phyloP scores from a whole-genome alignment of 2,888 invertebrate species.

The Arctia plantaginis region DNA sequence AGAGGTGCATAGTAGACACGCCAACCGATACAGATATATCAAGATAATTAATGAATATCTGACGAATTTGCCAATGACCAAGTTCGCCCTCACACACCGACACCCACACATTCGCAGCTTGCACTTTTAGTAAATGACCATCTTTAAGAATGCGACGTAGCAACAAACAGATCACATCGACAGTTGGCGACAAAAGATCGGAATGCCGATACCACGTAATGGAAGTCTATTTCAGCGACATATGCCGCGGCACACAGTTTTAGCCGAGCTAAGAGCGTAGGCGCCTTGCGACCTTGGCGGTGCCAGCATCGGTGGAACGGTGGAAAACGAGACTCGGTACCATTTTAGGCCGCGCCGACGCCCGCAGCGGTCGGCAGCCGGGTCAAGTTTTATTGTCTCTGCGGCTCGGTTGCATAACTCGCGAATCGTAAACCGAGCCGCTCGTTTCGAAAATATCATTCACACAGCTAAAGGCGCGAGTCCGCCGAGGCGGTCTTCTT shows the following conservation, averaged over 20 bases:
- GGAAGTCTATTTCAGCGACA: conserved; percentile 80
- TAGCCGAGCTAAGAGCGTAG: conserved; percentile 81
- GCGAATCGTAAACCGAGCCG: conserved; percentile 63
- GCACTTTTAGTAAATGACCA: conserved; percentile 63
- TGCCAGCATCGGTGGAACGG: conserved; percentile 75
- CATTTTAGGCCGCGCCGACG: conserved; percentile 83
- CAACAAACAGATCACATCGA: conserved; percentile 65
- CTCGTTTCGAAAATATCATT: conserved; percentile 77
- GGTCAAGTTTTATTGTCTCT: conserved; percentile 85
- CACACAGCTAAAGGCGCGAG: conserved; percentile 50
- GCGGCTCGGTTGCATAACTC: conserved; percentile 80
- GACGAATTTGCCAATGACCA: conserved; percentile 45
- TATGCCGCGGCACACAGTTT: conserved; percentile 77
- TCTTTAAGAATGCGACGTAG: conserved; percentile 63
- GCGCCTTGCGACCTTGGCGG: conserved; percentile 82
- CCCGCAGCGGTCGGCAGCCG: conserved; percentile 71
- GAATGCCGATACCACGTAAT: conserved; percentile 79
- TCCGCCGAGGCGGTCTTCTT: conserved; percentile 62
- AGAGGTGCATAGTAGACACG: conserved; percentile 59
- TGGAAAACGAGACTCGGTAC: conserved; percentile 82
- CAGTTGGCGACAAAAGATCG: conserved; percentile 77
- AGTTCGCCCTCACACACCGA: conserved; percentile 35
- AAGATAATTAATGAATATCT: conserved; percentile 58
- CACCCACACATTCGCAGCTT: conserved; percentile 56
- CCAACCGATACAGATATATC: conserved; percentile 59